Evolutionary conservation across 2,113 vertebrate species (phyloP).

Genomic region (Myiozetetes cayanensis): DNA sequence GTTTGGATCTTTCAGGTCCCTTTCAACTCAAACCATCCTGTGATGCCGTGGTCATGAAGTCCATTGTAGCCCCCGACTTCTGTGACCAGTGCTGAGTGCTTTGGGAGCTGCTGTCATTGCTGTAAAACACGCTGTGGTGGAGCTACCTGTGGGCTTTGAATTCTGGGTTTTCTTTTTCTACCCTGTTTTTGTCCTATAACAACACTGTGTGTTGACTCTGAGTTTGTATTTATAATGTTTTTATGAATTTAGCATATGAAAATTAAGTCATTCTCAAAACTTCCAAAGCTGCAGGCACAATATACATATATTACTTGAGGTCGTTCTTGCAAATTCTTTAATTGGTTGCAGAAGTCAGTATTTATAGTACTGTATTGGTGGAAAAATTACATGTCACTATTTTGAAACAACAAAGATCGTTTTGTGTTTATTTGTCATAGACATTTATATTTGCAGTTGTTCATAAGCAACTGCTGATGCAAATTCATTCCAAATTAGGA

Average conservation of each 20-base stretch:
- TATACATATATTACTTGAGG: background rate
- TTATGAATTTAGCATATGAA: background rate
- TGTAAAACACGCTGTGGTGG: background rate
- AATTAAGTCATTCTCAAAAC: background rate
- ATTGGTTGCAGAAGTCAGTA: background rate
- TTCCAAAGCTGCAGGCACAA: background rate
- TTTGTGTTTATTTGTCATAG: background rate
- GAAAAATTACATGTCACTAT: background rate
- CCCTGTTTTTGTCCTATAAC: background rate
- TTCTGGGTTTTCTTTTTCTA: background rate
- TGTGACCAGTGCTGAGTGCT: background rate
- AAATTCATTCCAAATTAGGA: background rate
- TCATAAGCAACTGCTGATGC: background rate
- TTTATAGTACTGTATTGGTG: slow-evolving; percentile 1
- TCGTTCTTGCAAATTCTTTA: background rate
- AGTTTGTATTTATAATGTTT: background rate
- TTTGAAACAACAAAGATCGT: background rate
- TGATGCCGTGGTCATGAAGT: background rate
- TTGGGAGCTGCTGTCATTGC: background rate
- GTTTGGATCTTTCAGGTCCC: background rate
- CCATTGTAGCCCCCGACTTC: background rate
- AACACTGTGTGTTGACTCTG: background rate
- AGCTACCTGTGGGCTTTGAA: background rate
- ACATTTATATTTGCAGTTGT: background rate
- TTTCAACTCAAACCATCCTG: background rate